Conservation (phyloP, 2,797 vertebrate species). For the Percopsis omiscomaycus region DNA sequence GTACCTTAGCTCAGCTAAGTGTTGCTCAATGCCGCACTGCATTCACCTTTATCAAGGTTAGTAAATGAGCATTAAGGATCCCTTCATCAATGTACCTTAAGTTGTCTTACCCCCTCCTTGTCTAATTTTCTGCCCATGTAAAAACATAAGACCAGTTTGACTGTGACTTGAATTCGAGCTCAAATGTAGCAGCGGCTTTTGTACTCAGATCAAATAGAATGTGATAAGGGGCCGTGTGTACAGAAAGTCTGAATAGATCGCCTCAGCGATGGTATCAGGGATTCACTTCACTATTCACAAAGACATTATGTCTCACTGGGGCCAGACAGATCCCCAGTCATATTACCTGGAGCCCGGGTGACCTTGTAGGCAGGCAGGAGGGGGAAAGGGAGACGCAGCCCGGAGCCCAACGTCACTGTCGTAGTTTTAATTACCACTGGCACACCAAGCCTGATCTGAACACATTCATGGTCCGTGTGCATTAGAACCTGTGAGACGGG, state of each 20-base stretch:
- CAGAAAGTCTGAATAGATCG: slow-evolving; percentile 46
- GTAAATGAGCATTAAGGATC: slow-evolving; percentile 48
- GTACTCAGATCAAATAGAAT: slow-evolving; percentile 44
- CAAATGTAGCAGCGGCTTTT: slow-evolving; percentile 39
- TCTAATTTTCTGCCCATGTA: slow-evolving; percentile 16
- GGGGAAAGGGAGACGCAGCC: slow-evolving; percentile 38
- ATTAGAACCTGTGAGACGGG: slow-evolving; percentile 32
- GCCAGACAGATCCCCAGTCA: slow-evolving; percentile 29
- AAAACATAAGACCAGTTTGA: slow-evolving; percentile 29
- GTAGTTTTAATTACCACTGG: slow-evolving; percentile 67
- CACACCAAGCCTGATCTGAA: slow-evolving; percentile 26
- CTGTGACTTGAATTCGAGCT: slow-evolving; percentile 32
- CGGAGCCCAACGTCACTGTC: slow-evolving; percentile 36
- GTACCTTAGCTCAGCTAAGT: slow-evolving; percentile 22
- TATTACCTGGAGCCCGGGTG: slow-evolving; percentile 52
- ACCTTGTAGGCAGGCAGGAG: slow-evolving; percentile 66
- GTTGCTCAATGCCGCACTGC: slow-evolving; percentile 41
- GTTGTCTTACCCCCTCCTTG: slow-evolving; percentile 12
- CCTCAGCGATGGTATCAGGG: slow-evolving; percentile 29
- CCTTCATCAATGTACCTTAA: slow-evolving; percentile 7
- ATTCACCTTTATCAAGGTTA: slow-evolving; percentile 24
- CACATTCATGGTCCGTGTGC: slow-evolving; percentile 29
- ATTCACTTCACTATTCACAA: slow-evolving; percentile 52
- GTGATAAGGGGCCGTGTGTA: slow-evolving; percentile 37
- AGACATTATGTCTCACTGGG: slow-evolving; percentile 42